phyloP scores from a whole-genome alignment of 1,140 invertebrate species.

The Latrodectus geometricus region DNA sequence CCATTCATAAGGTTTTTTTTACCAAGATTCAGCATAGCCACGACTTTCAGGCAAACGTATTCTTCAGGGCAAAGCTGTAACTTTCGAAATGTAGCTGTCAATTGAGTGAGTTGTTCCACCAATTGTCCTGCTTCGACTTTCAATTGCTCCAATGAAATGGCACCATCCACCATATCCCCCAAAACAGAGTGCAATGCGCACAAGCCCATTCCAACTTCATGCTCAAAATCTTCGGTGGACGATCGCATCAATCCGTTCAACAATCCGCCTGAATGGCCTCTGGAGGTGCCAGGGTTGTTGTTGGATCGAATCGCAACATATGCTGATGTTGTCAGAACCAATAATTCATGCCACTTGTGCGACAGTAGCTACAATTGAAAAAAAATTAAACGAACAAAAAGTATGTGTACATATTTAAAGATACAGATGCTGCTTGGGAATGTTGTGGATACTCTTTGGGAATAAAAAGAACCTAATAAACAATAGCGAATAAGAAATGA shows the following conservation, averaged over 20 bases:
- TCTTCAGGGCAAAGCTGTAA: conserved; percentile 85
- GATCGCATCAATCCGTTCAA: neutral
- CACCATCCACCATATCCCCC: conserved; percentile 89
- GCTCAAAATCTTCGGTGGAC: conserved; percentile 67
- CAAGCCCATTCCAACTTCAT: conserved; percentile 73
- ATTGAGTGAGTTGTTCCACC: conserved; percentile 93
- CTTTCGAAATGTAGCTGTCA: conserved; percentile 89
- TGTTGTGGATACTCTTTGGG: too few species aligned
- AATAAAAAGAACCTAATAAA: too few species aligned
- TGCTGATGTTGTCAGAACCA: conserved; percentile 91
- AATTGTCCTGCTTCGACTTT: conserved; percentile 88
- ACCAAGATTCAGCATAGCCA: conserved; percentile 84
- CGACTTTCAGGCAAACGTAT: conserved; percentile 95
- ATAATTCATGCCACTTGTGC: conserved; percentile 96
- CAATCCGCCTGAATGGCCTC: neutral
- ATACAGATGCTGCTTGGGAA: too few species aligned
- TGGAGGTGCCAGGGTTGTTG: conserved; percentile 29
- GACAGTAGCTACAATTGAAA: conserved; percentile 82
- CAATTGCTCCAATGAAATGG: conserved; percentile 83
- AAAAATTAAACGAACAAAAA: conserved; percentile 3
- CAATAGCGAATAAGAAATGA: too few species aligned
- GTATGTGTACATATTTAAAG: neutral
- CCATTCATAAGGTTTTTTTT: conserved; percentile 20
- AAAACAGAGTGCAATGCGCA: conserved; percentile 88
- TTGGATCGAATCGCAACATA: conserved; percentile 89